Evolutionary conservation across 1,140 invertebrate species (phyloP).

Genomic region (Drosophila sechellia): DNA sequence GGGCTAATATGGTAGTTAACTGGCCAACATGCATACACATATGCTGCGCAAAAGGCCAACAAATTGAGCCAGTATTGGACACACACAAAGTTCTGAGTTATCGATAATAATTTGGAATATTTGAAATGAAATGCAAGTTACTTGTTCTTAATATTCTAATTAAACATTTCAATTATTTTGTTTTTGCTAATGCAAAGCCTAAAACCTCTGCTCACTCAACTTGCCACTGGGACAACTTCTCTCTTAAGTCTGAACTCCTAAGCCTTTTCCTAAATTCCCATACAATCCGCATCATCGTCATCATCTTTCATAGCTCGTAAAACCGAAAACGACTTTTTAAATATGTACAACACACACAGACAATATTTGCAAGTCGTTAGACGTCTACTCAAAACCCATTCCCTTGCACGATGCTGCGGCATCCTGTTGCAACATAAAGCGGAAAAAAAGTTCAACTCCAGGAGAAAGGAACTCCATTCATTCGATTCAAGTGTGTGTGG

Average conservation of each 20-base stretch:
- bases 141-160: too few species aligned
- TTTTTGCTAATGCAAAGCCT: not conserved
- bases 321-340: slow-evolving; percentile 56
- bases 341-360: slow-evolving; percentile 59
- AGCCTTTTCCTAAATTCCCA: slow-evolving; percentile 25
- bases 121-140: not conserved
- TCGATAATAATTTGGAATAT: not conserved
- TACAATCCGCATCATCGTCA: slow-evolving; percentile 13
- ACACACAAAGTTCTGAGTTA: not conserved
- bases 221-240: slow-evolving; percentile 15
- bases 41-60: not conserved
- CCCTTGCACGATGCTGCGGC: slow-evolving; percentile 23
- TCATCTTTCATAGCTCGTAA: slow-evolving; percentile 25
- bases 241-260: not conserved
- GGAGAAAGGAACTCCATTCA: slow-evolving; percentile 45
- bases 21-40: slow-evolving; percentile 13
- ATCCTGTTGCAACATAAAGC: slow-evolving; percentile 41
- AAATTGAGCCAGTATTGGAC: not conserved
- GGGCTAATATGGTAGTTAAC: slow-evolving; percentile 15
- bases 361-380: slow-evolving; percentile 75
- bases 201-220: not conserved
- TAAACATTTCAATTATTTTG: too few species aligned
- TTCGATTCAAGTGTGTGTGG: slow-evolving; percentile 41
- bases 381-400: slow-evolving; percentile 22
- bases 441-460: slow-evolving; percentile 19